Evolutionary conservation across 2,797 vertebrate genomes (phyloP).

Genomic region (Myioborus melanocephalus): DNA sequence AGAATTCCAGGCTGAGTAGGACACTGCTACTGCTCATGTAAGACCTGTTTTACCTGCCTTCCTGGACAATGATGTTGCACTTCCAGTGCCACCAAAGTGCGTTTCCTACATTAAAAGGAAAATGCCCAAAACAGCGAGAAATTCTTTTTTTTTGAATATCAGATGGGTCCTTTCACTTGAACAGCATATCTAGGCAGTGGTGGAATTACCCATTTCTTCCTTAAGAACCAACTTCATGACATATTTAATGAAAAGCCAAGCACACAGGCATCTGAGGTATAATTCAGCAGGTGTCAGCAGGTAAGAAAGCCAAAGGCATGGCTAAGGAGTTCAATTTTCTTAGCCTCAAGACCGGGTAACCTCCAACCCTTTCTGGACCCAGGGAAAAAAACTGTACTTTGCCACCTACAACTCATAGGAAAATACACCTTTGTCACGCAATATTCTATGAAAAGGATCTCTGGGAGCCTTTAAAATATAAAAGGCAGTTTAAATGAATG

Average conservation of each 20-base stretch:
- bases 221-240: not conserved
- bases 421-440: not conserved
- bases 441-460: not conserved
- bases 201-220: not conserved
- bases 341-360: not conserved
- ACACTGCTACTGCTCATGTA: not conserved
- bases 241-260: not conserved
- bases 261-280: not conserved
- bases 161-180: not conserved
- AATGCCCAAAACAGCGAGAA: not conserved
- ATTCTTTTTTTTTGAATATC: not conserved
- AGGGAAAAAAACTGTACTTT: not conserved
- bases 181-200: not conserved
- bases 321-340: not conserved
- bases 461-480: not conserved
- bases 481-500: not conserved
- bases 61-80: not conserved
- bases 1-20: not conserved
- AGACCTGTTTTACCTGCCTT: not conserved
- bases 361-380: not conserved
- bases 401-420: not conserved
- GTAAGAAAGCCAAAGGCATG: not conserved
- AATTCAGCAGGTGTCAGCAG: not conserved
- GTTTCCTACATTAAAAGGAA: not conserved
- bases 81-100: not conserved